phyloP scores from a whole-genome alignment of 1,140 invertebrate species.

The Pseudomyrmex dendroicus region DNA sequence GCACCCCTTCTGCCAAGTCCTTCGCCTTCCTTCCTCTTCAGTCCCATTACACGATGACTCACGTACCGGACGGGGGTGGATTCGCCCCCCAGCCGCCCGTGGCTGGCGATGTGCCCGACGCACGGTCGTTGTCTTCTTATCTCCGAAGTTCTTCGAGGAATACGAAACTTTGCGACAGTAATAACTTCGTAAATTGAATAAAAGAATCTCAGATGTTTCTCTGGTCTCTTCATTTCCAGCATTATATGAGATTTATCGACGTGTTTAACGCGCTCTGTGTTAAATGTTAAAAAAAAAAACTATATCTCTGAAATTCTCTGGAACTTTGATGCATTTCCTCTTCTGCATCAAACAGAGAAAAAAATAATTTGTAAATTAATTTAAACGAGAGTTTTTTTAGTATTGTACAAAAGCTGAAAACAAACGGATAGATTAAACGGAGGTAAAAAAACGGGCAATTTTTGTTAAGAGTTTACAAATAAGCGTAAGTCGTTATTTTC shows the following conservation, averaged over 20 bases:
- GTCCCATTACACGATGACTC: conserved; percentile 59
- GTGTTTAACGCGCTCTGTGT: not conserved
- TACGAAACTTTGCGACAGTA: conserved; percentile 25
- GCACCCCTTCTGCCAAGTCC: conserved; percentile 64
- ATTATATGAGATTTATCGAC: not conserved
- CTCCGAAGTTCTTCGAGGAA: conserved; percentile 7
- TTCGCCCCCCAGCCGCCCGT: not conserved
- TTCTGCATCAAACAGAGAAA: not conserved
- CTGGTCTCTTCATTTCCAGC: not conserved
- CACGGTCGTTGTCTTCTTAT: conserved; percentile 41
- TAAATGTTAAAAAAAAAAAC: not conserved
- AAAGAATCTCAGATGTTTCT: not conserved
- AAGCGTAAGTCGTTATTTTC: conserved; percentile 7
- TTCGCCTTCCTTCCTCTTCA: conserved; percentile 59
- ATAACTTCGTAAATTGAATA: conserved; percentile 31
- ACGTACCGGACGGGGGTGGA: conserved; percentile 42
- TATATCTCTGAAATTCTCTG: not conserved
- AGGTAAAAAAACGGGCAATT: not conserved
- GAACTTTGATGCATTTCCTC: not conserved
- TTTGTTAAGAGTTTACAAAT: not conserved
- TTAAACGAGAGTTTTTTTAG: not conserved
- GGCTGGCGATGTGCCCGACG: conserved; percentile 41
- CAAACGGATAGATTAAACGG: not conserved
- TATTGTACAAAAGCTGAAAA: not conserved
- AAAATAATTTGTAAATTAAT: not conserved